Evolutionary conservation across 2,888 invertebrate genomes (phyloP).

Genomic region (Philaethria dido): DNA sequence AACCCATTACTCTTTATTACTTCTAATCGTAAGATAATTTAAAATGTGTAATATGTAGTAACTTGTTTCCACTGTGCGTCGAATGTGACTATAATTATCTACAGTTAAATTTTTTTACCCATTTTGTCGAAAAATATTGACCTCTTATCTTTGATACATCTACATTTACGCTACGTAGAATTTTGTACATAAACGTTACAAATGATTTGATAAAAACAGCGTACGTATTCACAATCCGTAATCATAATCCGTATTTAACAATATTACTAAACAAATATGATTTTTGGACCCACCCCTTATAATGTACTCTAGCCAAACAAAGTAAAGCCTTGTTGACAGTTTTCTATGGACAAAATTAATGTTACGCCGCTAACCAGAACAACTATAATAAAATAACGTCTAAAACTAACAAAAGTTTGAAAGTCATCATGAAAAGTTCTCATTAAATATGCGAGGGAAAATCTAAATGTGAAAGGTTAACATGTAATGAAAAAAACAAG

Average conservation of each 20-base stretch:
- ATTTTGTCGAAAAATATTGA: too few relatives aligned
- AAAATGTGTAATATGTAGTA: too few relatives aligned
- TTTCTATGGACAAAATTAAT: slow-evolving; percentile 26
- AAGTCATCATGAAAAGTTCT: neutral
- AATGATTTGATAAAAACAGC: too few relatives aligned
- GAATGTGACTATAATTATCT: too few relatives aligned
- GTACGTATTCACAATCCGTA: neutral
- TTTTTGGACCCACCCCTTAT: slow-evolving; percentile 10
- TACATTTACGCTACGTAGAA: too few relatives aligned
- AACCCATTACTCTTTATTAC: too few relatives aligned
- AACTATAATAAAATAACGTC: slow-evolving; percentile 7
- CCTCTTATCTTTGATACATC: too few relatives aligned
- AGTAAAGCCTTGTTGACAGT: slow-evolving; percentile 33
- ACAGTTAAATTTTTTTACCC: too few relatives aligned
- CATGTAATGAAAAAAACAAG: neutral
- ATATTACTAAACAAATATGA: slow-evolving; percentile 33
- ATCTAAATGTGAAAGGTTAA: slow-evolving; percentile 10
- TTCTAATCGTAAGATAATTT: too few relatives aligned
- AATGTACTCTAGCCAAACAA: slow-evolving; percentile 31
- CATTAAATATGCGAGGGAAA: slow-evolving; percentile 8
- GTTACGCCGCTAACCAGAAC: neutral
- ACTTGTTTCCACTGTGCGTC: too few relatives aligned
- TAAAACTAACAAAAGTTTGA: neutral
- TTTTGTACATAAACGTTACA: too few relatives aligned
- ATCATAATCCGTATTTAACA: neutral